Conservation (phyloP, 2,797 vertebrate species). For the Tenualosa thibaudeaui region DNA sequence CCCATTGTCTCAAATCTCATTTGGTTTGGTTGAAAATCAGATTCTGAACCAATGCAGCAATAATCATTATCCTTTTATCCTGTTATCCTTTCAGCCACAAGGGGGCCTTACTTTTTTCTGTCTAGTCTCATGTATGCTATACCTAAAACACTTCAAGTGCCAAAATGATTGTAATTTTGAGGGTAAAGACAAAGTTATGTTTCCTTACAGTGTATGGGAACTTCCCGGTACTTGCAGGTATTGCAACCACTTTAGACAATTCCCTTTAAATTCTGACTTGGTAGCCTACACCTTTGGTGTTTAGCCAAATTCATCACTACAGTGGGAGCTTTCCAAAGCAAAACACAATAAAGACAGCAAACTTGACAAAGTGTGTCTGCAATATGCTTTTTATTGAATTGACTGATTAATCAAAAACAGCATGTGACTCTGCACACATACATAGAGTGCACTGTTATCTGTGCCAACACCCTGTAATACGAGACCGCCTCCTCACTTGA, state of each 20-base stretch:
- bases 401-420: background rate
- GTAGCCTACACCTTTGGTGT: background rate
- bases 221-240: background rate
- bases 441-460: background rate
- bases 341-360: background rate
- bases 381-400: background rate
- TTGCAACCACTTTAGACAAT: background rate
- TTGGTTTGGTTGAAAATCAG: background rate
- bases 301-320: background rate
- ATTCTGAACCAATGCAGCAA: background rate
- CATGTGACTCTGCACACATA: background rate
- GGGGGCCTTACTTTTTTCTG: background rate
- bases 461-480: background rate
- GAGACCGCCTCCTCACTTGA: conserved; percentile 18
- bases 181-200: background rate
- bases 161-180: background rate
- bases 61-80: too few relatives aligned
- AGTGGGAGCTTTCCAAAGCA: background rate
- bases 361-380: background rate
- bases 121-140: too few relatives aligned
- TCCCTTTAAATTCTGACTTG: background rate
- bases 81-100: background rate
- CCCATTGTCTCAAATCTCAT: background rate
- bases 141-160: background rate
- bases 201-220: background rate